phyloP scores from a whole-genome alignment of 1,140 invertebrate genomes.

The Drosophila serrata region DNA sequence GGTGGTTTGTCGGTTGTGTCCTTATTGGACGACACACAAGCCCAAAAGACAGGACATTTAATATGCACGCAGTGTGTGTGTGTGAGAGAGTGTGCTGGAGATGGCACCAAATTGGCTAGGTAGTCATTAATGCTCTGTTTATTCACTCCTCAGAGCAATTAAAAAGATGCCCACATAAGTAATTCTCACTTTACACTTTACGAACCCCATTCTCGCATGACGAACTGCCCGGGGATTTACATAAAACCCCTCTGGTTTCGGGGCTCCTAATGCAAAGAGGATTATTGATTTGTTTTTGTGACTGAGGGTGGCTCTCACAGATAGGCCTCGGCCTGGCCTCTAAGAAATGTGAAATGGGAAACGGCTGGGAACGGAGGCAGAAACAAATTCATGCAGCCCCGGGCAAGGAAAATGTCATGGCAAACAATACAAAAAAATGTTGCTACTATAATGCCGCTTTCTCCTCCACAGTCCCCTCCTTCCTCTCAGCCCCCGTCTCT shows the following conservation, averaged over 20 bases:
- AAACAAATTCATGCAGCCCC: slow-evolving; percentile 42
- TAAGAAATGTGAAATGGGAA: slow-evolving; percentile 23
- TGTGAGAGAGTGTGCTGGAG: slow-evolving; percentile 31
- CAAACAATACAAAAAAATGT: slow-evolving; percentile 37
- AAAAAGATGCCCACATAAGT: slow-evolving; percentile 65
- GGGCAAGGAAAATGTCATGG: slow-evolving; percentile 62
- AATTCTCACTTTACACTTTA: slow-evolving; percentile 42
- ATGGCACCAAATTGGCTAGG: slow-evolving; percentile 49
- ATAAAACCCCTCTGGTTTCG: slow-evolving; percentile 49
- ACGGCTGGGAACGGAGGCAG: not conserved
- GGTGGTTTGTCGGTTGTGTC: slow-evolving; percentile 17
- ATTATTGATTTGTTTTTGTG: slow-evolving; percentile 72
- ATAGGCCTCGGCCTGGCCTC: slow-evolving; percentile 18
- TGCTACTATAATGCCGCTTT: slow-evolving; percentile 17
- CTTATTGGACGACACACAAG: slow-evolving; percentile 56
- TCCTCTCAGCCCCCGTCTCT: not conserved
- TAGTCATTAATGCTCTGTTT: slow-evolving; percentile 61
- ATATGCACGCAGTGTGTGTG: slow-evolving; percentile 57
- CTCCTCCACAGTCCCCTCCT: not conserved
- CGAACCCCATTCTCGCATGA: slow-evolving; percentile 19
- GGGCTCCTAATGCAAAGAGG: slow-evolving; percentile 63
- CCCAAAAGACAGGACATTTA: slow-evolving; percentile 55
- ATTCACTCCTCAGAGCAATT: slow-evolving; percentile 61
- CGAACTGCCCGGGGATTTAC: slow-evolving; percentile 47
- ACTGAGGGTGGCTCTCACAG: slow-evolving; percentile 12